Evolutionary conservation across 2,888 invertebrate species (phyloP).

Genomic region (Heliconius aoede): DNA sequence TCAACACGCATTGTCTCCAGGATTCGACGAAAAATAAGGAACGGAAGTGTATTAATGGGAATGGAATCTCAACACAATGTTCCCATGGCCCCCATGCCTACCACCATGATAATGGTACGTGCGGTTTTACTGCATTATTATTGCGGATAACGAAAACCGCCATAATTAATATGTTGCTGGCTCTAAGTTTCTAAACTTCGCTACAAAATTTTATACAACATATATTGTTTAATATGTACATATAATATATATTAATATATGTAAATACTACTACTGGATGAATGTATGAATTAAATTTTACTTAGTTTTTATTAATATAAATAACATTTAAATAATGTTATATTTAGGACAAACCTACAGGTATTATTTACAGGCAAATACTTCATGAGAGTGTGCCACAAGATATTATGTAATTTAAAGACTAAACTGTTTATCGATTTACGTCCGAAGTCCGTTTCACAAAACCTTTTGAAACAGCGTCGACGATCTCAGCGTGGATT

Average conservation of each 20-base stretch:
- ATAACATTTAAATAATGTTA: too few relatives aligned
- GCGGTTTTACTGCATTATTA: slow-evolving; percentile 34
- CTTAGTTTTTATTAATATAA: too few relatives aligned
- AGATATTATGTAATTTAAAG: background rate
- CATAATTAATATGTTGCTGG: background rate
- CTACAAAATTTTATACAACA: background rate
- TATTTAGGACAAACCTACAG: background rate
- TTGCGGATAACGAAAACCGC: slow-evolving; percentile 5
- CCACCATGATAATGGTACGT: too few relatives aligned
- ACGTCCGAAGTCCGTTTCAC: background rate
- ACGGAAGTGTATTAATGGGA: too few relatives aligned
- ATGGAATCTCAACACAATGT: too few relatives aligned
- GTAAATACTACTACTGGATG: background rate
- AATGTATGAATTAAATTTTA: background rate
- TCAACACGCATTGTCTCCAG: too few relatives aligned
- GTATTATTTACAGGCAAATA: background rate
- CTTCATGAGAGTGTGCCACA: background rate
- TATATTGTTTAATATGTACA: background rate
- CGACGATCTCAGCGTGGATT: background rate
- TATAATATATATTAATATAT: too few relatives aligned
- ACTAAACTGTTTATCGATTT: background rate
- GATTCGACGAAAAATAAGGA: too few relatives aligned
- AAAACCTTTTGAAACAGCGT: background rate
- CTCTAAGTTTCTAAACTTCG: background rate
- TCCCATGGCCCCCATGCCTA: too few relatives aligned